A percentile compares a stretch with the other conserved stretches of the same genome.
phyloP scores from a whole-genome alignment of 2,888 invertebrate species.

The Cylindroiulus punctatus region DNA sequence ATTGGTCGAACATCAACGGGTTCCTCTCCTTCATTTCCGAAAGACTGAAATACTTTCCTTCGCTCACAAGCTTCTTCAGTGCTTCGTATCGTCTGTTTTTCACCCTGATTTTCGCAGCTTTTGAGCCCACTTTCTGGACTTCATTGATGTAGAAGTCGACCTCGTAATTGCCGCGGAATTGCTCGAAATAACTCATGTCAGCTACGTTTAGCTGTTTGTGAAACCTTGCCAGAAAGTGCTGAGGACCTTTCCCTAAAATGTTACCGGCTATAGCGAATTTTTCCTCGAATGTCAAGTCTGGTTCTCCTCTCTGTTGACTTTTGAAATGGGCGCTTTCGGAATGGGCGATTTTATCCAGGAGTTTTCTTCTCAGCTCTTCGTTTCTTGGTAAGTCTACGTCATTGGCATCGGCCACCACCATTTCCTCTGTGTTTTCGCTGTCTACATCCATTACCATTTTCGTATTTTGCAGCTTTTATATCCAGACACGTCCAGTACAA shows the following conservation, averaged over 20 bases:
- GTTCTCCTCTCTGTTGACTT: constrained; percentile 83
- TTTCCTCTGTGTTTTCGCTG: neutral
- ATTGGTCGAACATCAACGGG: constrained; percentile 87
- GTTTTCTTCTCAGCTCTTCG: neutral
- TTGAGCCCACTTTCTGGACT: constrained; percentile 61
- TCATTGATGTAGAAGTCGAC: constrained; percentile 74
- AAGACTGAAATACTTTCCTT: constrained; percentile 85
- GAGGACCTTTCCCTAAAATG: constrained; percentile 74
- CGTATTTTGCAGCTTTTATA: neutral
- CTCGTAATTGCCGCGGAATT: constrained; percentile 69
- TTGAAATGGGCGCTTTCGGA: constrained; percentile 74
- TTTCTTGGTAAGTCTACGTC: neutral
- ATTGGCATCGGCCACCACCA: neutral
- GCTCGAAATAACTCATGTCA: constrained; percentile 78
- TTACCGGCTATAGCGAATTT: constrained; percentile 76
- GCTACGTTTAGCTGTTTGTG: constrained; percentile 75
- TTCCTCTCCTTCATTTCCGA: constrained; percentile 92
- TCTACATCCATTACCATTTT: constrained; percentile 1
- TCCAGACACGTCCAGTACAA: no score
- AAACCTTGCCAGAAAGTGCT: constrained; percentile 80
- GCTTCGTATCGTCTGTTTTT: constrained; percentile 87
- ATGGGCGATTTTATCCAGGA: neutral
- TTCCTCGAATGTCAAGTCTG: constrained; percentile 76
- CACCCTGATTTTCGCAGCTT: constrained; percentile 69
- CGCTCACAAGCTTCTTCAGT: constrained; percentile 76